Percentiles rank a stretch among this genome's conserved stretches.
Evolutionary conservation across 2,113 vertebrate species (phyloP).

Genomic region (Microcebus griseorufus): DNA sequence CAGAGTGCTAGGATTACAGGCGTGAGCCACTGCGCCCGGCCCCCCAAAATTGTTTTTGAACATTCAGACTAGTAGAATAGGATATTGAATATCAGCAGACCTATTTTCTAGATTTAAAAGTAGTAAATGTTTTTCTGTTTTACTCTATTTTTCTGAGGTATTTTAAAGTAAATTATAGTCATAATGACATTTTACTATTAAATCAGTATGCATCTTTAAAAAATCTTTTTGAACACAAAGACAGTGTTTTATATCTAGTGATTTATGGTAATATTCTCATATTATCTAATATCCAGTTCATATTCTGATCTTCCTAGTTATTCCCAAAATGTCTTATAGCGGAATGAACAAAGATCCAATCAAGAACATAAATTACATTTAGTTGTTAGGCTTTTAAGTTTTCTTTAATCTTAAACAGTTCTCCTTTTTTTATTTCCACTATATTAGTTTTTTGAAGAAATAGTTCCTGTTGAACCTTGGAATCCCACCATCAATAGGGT

Average conservation of each 20-base stretch:
- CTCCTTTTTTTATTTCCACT: not conserved
- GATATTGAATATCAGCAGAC: not conserved
- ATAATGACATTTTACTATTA: not conserved
- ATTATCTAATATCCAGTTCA: not conserved
- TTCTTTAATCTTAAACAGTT: not conserved
- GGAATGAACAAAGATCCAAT: not conserved
- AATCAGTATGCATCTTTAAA: not conserved
- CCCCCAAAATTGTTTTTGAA: not conserved
- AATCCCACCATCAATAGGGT: not conserved
- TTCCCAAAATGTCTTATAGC: not conserved
- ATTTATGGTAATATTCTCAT: not conserved
- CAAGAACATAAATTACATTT: not conserved
- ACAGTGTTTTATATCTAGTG: not conserved
- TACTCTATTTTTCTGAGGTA: not conserved
- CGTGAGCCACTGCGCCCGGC: no score
- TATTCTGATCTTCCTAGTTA: not conserved
- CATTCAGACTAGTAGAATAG: not conserved
- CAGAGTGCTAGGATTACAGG: no score
- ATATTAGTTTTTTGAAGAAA: not conserved
- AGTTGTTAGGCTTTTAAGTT: not conserved
- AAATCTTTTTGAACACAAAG: not conserved
- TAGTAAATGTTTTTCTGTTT: constrained; percentile 7
- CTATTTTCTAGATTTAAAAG: not conserved
- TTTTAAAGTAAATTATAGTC: constrained; percentile 6
- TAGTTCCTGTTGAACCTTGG: not conserved